These are phyloP conservation scores for Xiphorhynchus erythropygius DNA, from an alignment of 2,797 vertebrate species.

Conservation along the genomic window DNA sequence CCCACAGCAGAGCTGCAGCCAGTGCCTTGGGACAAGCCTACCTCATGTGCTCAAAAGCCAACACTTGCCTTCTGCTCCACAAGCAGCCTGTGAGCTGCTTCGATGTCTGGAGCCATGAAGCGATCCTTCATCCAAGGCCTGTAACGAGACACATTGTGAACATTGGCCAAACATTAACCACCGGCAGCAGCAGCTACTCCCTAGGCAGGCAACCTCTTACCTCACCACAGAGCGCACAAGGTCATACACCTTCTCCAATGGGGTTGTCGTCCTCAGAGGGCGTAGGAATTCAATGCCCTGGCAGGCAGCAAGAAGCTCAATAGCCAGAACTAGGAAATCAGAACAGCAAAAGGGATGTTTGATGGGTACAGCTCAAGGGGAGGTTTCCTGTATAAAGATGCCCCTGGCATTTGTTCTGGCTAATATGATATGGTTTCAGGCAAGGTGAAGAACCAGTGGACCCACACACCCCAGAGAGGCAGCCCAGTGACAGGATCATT, in stretches of 20 bases:
- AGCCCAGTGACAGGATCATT: neutral
- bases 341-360: neutral
- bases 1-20: neutral
- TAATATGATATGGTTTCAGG: neutral
- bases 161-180: conserved; percentile 78
- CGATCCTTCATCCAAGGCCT: conserved; percentile 99
- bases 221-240: conserved; percentile 94
- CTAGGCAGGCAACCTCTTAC: conserved; percentile 75
- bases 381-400: neutral
- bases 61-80: conserved; percentile 89
- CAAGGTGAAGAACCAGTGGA: neutral
- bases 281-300: conserved; percentile 98
- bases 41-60: accelerated
- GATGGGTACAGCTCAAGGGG: neutral
- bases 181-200: neutral
- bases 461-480: neutral
- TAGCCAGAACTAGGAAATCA: conserved; percentile 86
- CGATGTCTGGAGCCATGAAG: conserved; percentile 97
- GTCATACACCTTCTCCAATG: conserved; percentile 97
- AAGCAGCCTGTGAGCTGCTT: conserved; percentile 88
- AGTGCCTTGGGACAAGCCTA: neutral
- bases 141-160: conserved; percentile 12
- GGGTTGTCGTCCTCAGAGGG: conserved; percentile 93
- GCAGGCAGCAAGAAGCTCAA: conserved; percentile 94
- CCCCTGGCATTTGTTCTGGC: neutral